A percentile compares a stretch with the other conserved stretches of the same genome.
These are phyloP conservation scores for Eupithecia centaureata DNA, from an alignment of 2,888 invertebrate species.

Conservation along the genomic window DNA sequence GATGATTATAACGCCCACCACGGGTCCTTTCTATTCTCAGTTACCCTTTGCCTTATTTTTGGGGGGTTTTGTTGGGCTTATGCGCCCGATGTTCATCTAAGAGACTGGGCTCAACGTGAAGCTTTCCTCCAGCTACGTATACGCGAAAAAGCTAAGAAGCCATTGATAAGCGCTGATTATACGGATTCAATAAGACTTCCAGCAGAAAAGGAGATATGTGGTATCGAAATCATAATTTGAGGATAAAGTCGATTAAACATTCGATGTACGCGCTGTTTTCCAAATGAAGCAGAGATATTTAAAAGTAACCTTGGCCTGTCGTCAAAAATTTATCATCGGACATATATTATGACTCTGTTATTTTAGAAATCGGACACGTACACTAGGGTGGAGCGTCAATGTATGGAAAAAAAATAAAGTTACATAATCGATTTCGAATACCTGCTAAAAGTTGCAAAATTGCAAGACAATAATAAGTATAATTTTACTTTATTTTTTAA, in stretches of 20 bases:
- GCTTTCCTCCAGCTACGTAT: constrained; percentile 94
- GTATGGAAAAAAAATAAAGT: too few relatives aligned
- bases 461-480: too few relatives aligned
- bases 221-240: constrained; percentile 94
- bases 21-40: constrained; percentile 87
- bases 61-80: constrained; percentile 88
- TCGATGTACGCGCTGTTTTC: neutral
- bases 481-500: too few relatives aligned
- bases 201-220: constrained; percentile 93
- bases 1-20: constrained; percentile 88
- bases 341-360: neutral
- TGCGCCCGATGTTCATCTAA: constrained; percentile 88
- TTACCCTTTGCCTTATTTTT: constrained; percentile 88
- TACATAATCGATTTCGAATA: too few relatives aligned
- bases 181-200: constrained; percentile 91
- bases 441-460: too few relatives aligned
- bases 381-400: too few relatives aligned
- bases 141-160: constrained; percentile 92
- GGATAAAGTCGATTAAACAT: neutral
- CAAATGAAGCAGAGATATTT: neutral
- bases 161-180: constrained; percentile 92
- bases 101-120: constrained; percentile 95
- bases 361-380: neutral
- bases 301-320: neutral
- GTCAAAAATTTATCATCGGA: neutral